A percentile compares a stretch with the other conserved stretches of the same genome.
phyloP scores from a whole-genome alignment of 1,140 invertebrate genomes.

The Neodiprion pinetum region DNA sequence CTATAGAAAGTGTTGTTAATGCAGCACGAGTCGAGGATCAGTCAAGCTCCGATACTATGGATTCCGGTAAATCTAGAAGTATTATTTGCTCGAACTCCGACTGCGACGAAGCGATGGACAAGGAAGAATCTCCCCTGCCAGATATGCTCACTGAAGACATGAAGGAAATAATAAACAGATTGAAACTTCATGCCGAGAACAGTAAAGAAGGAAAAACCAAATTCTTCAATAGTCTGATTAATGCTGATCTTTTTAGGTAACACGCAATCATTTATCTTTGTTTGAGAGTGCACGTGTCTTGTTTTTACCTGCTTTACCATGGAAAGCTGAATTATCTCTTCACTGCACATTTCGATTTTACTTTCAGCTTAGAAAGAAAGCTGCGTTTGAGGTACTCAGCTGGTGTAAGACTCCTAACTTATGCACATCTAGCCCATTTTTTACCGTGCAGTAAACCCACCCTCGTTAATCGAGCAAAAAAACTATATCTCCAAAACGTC shows the following conservation, averaged over 20 bases:
- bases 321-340: neutral
- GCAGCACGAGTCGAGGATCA: conserved; percentile 55
- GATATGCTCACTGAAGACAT: conserved; percentile 66
- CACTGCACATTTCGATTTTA: conserved; percentile 25
- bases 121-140: conserved; percentile 64
- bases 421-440: conserved; percentile 69
- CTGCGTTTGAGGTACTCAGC: conserved; percentile 57
- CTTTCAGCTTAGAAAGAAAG: conserved; percentile 68
- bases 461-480: conserved; percentile 71
- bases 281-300: neutral
- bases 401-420: conserved; percentile 62
- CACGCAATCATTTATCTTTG: conserved; percentile 21
- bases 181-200: conserved; percentile 66
- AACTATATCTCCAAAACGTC: conserved; percentile 67
- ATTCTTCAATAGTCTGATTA: conserved; percentile 71
- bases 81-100: conserved; percentile 49
- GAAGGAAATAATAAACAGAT: conserved; percentile 62
- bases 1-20: conserved; percentile 67
- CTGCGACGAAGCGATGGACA: conserved; percentile 49
- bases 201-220: conserved; percentile 69
- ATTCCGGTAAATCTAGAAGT: conserved; percentile 52
- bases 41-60: conserved; percentile 57
- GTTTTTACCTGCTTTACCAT: neutral
- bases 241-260: conserved; percentile 69
- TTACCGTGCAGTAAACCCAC: conserved; percentile 74